Percentiles rank a stretch among this genome's conserved stretches.
Evolutionary conservation across 2,888 invertebrate species (phyloP).

Genomic region (Panzeria rudis): DNA sequence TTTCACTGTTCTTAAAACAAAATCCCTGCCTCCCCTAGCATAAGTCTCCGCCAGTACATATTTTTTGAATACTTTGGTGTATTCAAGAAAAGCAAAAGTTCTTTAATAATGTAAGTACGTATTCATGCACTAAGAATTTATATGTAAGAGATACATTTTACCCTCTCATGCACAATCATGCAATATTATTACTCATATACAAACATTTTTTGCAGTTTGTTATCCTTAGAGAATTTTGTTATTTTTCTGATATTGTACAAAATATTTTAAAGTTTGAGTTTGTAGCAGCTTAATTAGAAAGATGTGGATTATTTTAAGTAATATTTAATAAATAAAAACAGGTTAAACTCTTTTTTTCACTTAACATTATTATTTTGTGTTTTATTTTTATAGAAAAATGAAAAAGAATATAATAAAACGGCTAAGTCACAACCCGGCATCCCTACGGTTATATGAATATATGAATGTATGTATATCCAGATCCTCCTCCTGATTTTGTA

Average conservation of each 20-base stretch:
- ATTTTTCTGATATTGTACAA: neutral
- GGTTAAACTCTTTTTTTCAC: no score
- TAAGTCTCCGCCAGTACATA: neutral
- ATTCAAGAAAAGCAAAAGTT: slow-evolving; percentile 57
- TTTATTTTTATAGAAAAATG: no score
- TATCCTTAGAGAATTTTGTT: slow-evolving; percentile 26
- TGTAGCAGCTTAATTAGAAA: neutral
- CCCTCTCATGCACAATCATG: slow-evolving; percentile 30
- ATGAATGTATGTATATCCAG: no score
- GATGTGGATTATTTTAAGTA: neutral
- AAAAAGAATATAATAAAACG: no score
- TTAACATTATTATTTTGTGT: neutral
- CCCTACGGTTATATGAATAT: no score
- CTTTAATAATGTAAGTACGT: neutral
- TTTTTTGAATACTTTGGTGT: slow-evolving; percentile 8
- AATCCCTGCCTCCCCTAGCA: neutral
- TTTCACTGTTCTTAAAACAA: neutral
- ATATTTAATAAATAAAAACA: slow-evolving; percentile 17
- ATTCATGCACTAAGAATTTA: neutral
- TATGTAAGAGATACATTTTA: neutral
- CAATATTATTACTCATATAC: slow-evolving; percentile 20
- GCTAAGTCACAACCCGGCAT: no score
- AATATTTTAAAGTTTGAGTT: slow-evolving; percentile 3
- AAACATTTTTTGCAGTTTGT: neutral
- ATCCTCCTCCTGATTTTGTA: no score